Evolutionary conservation across 2,888 invertebrate species (phyloP), one percentile per base, ranked within the genome.

Genomic region (Allophyes oxyacanthae): DNA sequence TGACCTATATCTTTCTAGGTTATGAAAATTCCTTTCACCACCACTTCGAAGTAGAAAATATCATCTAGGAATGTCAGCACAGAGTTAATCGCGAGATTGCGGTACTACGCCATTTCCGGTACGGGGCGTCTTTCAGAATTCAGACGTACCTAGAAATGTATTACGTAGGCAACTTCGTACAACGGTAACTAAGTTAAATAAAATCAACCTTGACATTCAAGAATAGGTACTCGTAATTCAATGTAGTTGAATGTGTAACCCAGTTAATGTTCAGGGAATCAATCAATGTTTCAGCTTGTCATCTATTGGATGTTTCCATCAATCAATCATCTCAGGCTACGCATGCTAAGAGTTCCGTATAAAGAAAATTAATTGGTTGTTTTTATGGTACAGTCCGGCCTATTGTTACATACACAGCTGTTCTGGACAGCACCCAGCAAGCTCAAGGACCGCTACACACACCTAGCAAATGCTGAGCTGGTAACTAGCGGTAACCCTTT

Each of bases 81-180:
- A 15, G 48, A 41, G 37, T 49, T 55, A 57, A 52, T 51, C 44
- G 14, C 40, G 36, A 52, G 48, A 62, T 65, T 72, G 56, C 56
- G 45, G 33, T 13, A 51, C 45, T 34, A 34, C 34, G 38, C 48
- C 33, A 59, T 72, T 64, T 64, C 55, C 50, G 43, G 6, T 3
- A 10, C 6, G 20, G 40, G 7, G 14, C 14, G n/a, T 26, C 38
- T 28, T 50, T 32, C 33, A 44, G 43, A 20, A 37, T 42, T 42
- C 3, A 41, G 41, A 28, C 30, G 36, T 42, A 34, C 10, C 14
- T 34, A 48, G n/a, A 8, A 0, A 15, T 4, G 1, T 48, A 0
- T 6, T 0, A 20, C 0, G 7, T 28, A 30, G 26, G 14, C n/a
- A 59, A 65, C 34, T 59, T 43, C 7, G 37, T 38, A 5, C 42